A percentile compares a stretch with the other conserved stretches of the same genome.
Conservation (phyloP, 2,797 vertebrate genomes). For the Oreortyx pictus region DNA sequence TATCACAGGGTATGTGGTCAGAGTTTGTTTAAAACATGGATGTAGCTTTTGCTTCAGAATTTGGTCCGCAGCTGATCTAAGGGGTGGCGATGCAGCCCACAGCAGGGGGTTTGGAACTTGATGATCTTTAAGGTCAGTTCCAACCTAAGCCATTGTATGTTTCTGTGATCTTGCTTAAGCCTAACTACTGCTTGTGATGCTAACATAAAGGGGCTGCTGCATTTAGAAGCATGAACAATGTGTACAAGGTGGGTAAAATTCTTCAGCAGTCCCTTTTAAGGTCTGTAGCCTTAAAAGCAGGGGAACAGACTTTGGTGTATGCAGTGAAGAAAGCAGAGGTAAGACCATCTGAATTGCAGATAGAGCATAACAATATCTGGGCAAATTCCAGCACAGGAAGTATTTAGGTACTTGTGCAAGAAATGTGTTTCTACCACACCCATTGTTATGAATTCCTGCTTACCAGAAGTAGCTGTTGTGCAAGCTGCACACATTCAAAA, state of each 20-base stretch:
- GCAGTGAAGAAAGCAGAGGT: neutral
- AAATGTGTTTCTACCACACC: neutral
- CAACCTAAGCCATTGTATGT: neutral
- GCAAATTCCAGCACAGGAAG: slow-evolving; percentile 21
- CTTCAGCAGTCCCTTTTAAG: neutral
- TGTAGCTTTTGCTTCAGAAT: neutral
- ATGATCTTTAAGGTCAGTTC: neutral
- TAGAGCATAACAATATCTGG: neutral
- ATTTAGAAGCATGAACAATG: neutral
- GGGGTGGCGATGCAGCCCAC: neutral
- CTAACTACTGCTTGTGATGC: neutral
- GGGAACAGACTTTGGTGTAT: neutral
- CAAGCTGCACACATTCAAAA: neutral
- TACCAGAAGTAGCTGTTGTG: slow-evolving; percentile 7
- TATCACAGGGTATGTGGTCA: neutral
- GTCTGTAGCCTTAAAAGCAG: neutral
- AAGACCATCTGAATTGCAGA: neutral
- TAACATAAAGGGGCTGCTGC: neutral
- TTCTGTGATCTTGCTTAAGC: neutral
- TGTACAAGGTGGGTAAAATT: neutral
- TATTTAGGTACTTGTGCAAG: slow-evolving; percentile 4
- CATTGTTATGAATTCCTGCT: neutral
- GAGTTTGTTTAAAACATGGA: neutral
- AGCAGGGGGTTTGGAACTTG: neutral
- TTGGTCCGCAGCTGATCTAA: neutral